phyloP scores from a whole-genome alignment of 2,888 invertebrate genomes.

The Eubasilissa splendida region DNA sequence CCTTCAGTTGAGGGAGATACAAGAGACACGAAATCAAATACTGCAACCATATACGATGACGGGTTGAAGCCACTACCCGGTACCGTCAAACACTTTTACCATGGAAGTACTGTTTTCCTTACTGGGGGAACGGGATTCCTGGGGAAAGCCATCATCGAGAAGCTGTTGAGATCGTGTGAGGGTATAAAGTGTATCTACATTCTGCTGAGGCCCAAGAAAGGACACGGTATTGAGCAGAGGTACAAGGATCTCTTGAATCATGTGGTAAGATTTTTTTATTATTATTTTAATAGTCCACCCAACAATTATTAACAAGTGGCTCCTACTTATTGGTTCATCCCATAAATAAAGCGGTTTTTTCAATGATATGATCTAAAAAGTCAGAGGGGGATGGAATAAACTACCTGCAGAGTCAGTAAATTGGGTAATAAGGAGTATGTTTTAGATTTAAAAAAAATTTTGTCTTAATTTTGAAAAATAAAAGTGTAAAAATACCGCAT shows the following conservation, averaged over 20 bases:
- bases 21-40: background rate
- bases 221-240: conserved; percentile 79
- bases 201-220: conserved; percentile 83
- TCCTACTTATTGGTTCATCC: no score
- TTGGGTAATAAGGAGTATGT: no score
- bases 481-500: no score
- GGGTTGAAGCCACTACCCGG: conserved; percentile 52
- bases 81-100: conserved; percentile 66
- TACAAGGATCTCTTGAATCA: conserved; percentile 83
- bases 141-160: conserved; percentile 94
- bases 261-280: conserved; percentile 65
- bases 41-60: background rate
- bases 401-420: no score
- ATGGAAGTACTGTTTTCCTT: conserved; percentile 71
- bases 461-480: no score
- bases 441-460: no score
- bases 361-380: no score
- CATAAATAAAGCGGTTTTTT: no score
- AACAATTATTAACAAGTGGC: no score
- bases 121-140: conserved; percentile 90
- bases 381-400: no score
- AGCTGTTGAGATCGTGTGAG: conserved; percentile 89
- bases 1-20: no score
- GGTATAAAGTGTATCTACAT: conserved; percentile 84
- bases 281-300: no score